These are phyloP conservation scores for Liopterus haemorrhoidalis DNA, from an alignment of 2,888 invertebrate genomes.

Conservation along the genomic window DNA sequence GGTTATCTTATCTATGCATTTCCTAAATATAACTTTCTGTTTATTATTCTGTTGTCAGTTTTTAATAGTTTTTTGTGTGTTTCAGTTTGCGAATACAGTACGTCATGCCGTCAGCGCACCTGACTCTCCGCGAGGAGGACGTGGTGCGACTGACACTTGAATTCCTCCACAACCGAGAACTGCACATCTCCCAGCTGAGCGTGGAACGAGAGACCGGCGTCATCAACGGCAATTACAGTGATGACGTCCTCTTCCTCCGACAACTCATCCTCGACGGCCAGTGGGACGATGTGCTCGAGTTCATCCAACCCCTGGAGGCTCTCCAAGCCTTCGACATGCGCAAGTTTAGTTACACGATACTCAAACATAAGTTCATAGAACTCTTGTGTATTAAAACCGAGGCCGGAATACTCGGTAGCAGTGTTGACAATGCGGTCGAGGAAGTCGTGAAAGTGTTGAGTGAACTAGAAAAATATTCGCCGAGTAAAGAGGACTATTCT, in stretches of 20 bases:
- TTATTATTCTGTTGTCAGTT: no score
- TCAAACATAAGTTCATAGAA: slow-evolving; percentile 91
- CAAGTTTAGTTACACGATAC: slow-evolving; percentile 78
- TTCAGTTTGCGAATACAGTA: slow-evolving; percentile 45
- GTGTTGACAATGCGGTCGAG: slow-evolving; percentile 86
- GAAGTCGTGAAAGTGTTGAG: slow-evolving; percentile 89
- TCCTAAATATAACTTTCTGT: no score
- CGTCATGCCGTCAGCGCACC: slow-evolving; percentile 77
- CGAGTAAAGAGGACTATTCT: slow-evolving; percentile 90
- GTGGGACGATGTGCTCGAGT: slow-evolving; percentile 96
- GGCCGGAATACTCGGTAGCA: slow-evolving; percentile 70
- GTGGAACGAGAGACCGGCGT: slow-evolving; percentile 93
- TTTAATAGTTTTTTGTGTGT: no score
- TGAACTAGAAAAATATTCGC: slow-evolving; percentile 81
- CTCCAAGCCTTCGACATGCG: slow-evolving; percentile 76
- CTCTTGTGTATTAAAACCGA: slow-evolving; percentile 92
- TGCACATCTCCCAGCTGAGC: slow-evolving; percentile 86
- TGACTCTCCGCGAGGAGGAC: slow-evolving; percentile 82
- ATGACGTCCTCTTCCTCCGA: slow-evolving; percentile 88
- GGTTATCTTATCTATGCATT: no score
- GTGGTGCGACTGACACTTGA: slow-evolving; percentile 79
- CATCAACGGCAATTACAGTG: slow-evolving; percentile 87
- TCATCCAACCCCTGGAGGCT: slow-evolving; percentile 86
- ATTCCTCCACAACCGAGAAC: slow-evolving; percentile 80
- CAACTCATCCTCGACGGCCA: slow-evolving; percentile 95